A percentile compares a stretch with the other conserved stretches of the same genome.
These are phyloP conservation scores for Atractosteus spatula DNA, from an alignment of 2,113 vertebrate species.

Conservation along the genomic window DNA sequence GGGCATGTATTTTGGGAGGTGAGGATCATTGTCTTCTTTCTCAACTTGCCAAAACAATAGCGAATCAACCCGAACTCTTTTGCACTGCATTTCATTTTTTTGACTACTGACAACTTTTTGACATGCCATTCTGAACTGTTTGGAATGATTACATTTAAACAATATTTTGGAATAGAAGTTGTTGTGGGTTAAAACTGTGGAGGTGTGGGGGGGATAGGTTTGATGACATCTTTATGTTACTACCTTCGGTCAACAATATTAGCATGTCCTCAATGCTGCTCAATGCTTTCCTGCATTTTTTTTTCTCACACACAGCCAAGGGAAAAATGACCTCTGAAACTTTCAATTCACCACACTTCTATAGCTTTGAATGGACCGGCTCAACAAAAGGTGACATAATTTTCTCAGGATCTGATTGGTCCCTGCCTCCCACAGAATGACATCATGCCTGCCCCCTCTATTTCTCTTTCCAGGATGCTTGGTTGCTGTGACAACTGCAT, in stretches of 20 bases:
- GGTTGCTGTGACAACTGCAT: slow-evolving; percentile 71
- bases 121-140: slow-evolving; percentile 58
- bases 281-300: slow-evolving; percentile 38
- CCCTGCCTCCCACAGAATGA: slow-evolving; percentile 65
- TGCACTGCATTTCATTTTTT: slow-evolving; percentile 31
- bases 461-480: slow-evolving; percentile 65
- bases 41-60: slow-evolving; percentile 44
- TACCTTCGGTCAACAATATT: slow-evolving; percentile 67
- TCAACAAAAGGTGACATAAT: slow-evolving; percentile 85
- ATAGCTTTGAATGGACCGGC: slow-evolving; percentile 78
- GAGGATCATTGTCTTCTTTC: slow-evolving; percentile 44
- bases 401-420: slow-evolving; percentile 73
- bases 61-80: slow-evolving; percentile 18
- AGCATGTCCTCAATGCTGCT: slow-evolving; percentile 67
- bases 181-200: slow-evolving; percentile 31
- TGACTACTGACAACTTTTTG: slow-evolving; percentile 38
- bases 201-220: slow-evolving; percentile 53
- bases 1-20: slow-evolving; percentile 2
- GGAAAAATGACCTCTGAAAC: slow-evolving; percentile 68
- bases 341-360: slow-evolving; percentile 79
- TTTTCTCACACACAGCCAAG: slow-evolving; percentile 33
- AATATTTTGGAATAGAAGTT: slow-evolving; percentile 38
- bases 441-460: slow-evolving; percentile 61
- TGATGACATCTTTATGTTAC: slow-evolving; percentile 80
- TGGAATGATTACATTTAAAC: slow-evolving; percentile 43